Conservation (phyloP, 2,797 vertebrate genomes). For the Gastrophryne carolinensis region DNA sequence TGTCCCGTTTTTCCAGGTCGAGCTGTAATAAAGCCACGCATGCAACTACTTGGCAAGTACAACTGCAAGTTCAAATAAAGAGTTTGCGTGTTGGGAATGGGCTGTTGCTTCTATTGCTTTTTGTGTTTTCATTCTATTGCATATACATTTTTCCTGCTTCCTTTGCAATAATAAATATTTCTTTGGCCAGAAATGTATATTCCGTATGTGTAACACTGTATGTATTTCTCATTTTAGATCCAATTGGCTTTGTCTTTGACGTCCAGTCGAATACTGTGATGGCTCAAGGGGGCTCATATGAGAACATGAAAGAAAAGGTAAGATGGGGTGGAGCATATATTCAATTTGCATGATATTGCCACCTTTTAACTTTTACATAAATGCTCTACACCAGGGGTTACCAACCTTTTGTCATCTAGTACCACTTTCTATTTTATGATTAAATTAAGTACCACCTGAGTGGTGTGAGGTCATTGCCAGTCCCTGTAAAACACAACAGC, state of each 20-base stretch:
- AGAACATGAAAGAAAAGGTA: constrained; percentile 98
- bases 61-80: constrained; percentile 1
- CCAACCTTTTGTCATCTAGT: no score
- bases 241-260: constrained; percentile 91
- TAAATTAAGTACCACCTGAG: no score
- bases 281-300: constrained; percentile 90
- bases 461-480: no score
- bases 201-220: neutral
- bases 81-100: neutral
- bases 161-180: neutral
- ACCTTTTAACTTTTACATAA: no score
- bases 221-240: constrained; percentile 69
- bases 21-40: constrained; percentile 21
- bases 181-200: neutral
- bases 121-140: neutral
- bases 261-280: constrained; percentile 92
- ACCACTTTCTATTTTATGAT: no score
- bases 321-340: neutral
- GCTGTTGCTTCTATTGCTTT: neutral
- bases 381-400: no score
- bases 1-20: constrained; percentile 26
- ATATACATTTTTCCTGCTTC: neutral
- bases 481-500: no score
- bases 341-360: no score
- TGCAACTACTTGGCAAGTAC: neutral